Evolutionary conservation across 1,140 invertebrate species (phyloP).

Genomic region (Macrosteles quadrilineatus): DNA sequence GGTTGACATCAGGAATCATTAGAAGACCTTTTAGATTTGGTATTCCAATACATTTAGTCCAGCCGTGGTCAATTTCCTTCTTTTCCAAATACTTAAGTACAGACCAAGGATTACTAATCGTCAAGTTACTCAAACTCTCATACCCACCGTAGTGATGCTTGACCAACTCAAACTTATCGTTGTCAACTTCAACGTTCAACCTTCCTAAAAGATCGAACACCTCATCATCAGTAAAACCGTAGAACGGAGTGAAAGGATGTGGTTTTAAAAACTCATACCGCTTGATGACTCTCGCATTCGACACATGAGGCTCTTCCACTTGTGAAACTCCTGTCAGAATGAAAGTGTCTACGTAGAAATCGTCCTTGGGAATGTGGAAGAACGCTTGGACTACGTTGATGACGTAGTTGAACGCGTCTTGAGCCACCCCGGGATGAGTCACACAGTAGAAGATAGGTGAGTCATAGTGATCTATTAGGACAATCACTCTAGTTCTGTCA

Average conservation of each 20-base stretch:
- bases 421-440: background rate
- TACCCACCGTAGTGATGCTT: background rate
- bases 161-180: background rate
- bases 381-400: background rate
- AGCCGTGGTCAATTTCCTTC: background rate
- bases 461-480: background rate
- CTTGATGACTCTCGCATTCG: background rate
- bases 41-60: background rate
- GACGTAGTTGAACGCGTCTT: background rate
- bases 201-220: slow-evolving; percentile 1
- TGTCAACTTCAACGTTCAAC: background rate
- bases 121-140: background rate
- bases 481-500: background rate
- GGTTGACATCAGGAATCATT: background rate
- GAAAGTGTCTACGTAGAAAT: slow-evolving; percentile 8
- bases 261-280: background rate
- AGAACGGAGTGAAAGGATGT: background rate
- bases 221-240: background rate
- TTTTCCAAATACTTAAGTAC: background rate
- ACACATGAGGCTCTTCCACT: background rate
- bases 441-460: background rate
- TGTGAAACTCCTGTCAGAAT: background rate
- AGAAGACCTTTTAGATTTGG: background rate
- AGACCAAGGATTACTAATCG: background rate
- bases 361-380: background rate